Evolutionary conservation across 2,113 vertebrate genomes (phyloP), one percentile per base, ranked within the genome.

Genomic region (Uria aalge): DNA sequence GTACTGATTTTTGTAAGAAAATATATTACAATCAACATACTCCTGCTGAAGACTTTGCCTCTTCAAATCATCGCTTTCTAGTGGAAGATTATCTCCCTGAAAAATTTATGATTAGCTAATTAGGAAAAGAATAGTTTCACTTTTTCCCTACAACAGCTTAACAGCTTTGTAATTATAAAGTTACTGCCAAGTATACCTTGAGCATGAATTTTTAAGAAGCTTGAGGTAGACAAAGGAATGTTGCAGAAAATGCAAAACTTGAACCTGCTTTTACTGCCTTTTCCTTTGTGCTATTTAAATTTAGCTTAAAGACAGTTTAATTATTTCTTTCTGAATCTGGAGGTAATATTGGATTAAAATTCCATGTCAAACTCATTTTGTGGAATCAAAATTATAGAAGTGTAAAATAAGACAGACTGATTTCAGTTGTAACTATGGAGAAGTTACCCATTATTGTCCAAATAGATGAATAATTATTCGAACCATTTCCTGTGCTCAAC

Each of bases 131-230:
- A 1, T 6, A 62, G 29, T 47, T 89, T 87, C 15, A 16, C 32
- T 78, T 95, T 92, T 81, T 82, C 29, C 22, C 38, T 72, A 60
- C 64, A 63, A 84, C 83, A 89, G 36, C 43, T 76, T 82, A 79
- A 95, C 73, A 92, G 66, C 27, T 94, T 94, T 76, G 32, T 85
- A 95, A 91, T 90, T 92, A 88, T 89, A 82, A 95, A 94, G 72
- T 40, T 57, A 34, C 87, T 92, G 38, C 67, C 53, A 92, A 90
- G 23, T 88, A 73, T 69, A 94, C 80, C 89, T 94, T 91, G 47
- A 95, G 53, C 62, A 73, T 62, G 62, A 95, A 82, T 92, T 87
- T 95, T 87, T 87, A 92, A 91, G 66, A 85, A 78, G 22, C 21
- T 52, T 81, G 56, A 78, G 36, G 60, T 64, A 84, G 85, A 92